Evolutionary conservation across 2,888 invertebrate genomes (phyloP).

Genomic region (Lampropteryx suffumata): DNA sequence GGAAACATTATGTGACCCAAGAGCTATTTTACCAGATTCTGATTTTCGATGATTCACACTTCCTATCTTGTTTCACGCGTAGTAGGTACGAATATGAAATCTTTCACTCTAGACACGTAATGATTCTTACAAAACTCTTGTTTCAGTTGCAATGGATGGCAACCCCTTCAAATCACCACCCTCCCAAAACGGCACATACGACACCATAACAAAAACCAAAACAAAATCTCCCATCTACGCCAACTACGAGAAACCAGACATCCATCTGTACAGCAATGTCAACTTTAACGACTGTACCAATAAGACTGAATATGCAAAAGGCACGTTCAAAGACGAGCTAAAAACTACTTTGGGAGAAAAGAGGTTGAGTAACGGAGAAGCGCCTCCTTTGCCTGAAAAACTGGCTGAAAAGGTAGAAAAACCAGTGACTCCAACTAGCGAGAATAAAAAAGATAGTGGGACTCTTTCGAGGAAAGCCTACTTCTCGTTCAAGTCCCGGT

Average conservation of each 20-base stretch:
- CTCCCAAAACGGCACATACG: conserved; percentile 58
- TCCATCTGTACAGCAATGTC: conserved; percentile 63
- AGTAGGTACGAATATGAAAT: too few species aligned
- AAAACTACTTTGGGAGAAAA: conserved; percentile 69
- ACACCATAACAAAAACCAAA: conserved; percentile 38
- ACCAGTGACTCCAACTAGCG: conserved; percentile 64
- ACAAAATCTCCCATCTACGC: conserved; percentile 63
- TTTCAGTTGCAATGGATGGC: conserved; percentile 74
- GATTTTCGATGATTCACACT: too few species aligned
- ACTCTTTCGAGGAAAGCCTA: conserved; percentile 74
- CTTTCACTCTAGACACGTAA: too few species aligned
- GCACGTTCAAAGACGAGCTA: conserved; percentile 65
- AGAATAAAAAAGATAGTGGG: conserved; percentile 67
- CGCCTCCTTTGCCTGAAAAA: conserved; percentile 67
- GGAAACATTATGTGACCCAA: too few species aligned
- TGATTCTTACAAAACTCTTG: conserved; percentile 4
- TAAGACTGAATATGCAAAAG: conserved; percentile 69
- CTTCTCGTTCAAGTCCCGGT: conserved; percentile 84
- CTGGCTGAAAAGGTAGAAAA: conserved; percentile 50
- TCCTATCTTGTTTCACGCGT: too few species aligned
- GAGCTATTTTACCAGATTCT: too few species aligned
- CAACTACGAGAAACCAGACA: conserved; percentile 61
- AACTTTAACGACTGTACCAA: conserved; percentile 57
- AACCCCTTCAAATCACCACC: conserved; percentile 62
- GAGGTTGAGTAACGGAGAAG: conserved; percentile 62